Base-by-base conservation (phyloP, 2,888 invertebrate species). In the Xestoiulus laeticollis region DNA sequence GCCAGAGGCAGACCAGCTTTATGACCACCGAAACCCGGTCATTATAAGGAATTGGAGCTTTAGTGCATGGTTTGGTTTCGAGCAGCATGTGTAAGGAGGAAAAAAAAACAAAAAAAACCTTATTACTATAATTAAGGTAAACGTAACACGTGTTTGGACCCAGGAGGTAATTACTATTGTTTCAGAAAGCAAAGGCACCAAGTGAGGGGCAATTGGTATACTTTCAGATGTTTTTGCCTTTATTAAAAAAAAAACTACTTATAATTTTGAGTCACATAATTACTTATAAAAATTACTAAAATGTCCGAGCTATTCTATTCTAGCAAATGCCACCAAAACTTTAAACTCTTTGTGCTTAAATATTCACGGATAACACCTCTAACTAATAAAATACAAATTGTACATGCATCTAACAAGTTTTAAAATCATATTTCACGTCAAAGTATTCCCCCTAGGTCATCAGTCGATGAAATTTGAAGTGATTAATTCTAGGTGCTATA, bases 101-200 rank as follows among this genome's bases (percentile, higher is more conserved):
- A 68, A 68, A 68, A 68, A 68, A 68, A 68, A 22, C 38, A 38
- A 38, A 26, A 68, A 68, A 68, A n/a, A 6, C 68, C 5, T 26
- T 68, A 68, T 68, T 68, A 68, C 68, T 68, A 68, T 26, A 68
- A 68, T 68, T 68, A 68, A 22, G 68, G 68, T 68, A 68, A 68
- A 4, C 68, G 68, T 68, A 22, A 26, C 68, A 68, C 68, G 68
- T 68, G 68, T 68, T 68, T 8, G 68, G 68, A 68, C 22, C 68
- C 68, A 22, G 6, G 10, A n/a, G 22, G 68, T 68, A 68, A 68
- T 26, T 68, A 26, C 68, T 1, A 68, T 68, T 68, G 68, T 68
- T 68, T 68, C 68, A 26, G 68, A 68, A 68, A 22, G n/a, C n/a
- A 68, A n/a, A 8, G 16, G 48, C 10, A 5, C 48, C 10, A 48